Conservation (phyloP, 1,140 invertebrate genomes). For the Eufriesea mexicana region DNA sequence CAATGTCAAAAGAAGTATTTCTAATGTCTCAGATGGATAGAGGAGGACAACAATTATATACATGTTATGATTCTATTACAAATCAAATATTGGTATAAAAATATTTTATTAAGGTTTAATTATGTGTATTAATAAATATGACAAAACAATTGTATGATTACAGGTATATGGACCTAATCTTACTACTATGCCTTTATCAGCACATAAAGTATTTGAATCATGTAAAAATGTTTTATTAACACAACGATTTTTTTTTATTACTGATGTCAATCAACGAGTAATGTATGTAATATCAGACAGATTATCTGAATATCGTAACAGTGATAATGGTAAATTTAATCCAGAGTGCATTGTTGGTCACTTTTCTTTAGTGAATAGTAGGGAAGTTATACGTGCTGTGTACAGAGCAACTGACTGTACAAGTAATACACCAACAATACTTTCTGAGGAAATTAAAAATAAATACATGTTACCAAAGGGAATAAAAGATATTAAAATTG, state of each 20-base stretch:
- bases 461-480: slow-evolving; percentile 79
- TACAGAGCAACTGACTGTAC: slow-evolving; percentile 80
- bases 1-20: slow-evolving; percentile 77
- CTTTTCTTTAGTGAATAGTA: slow-evolving; percentile 82
- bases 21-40: slow-evolving; percentile 81
- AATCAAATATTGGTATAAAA: slow-evolving; percentile 81
- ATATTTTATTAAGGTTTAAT: slow-evolving; percentile 19
- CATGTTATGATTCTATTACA: slow-evolving; percentile 80
- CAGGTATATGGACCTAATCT: slow-evolving; percentile 86
- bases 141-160: slow-evolving; percentile 58
- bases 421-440: slow-evolving; percentile 64
- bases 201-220: slow-evolving; percentile 86
- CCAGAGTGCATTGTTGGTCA: slow-evolving; percentile 81
- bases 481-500: slow-evolving; percentile 82
- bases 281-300: slow-evolving; percentile 85
- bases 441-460: slow-evolving; percentile 72
- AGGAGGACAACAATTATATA: slow-evolving; percentile 81
- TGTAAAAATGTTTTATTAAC: slow-evolving; percentile 84
- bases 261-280: slow-evolving; percentile 80
- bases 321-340: slow-evolving; percentile 84
- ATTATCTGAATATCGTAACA: slow-evolving; percentile 84
- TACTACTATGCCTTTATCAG: slow-evolving; percentile 85
- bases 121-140: background rate
- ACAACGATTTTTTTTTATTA: slow-evolving; percentile 85
- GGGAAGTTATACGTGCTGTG: slow-evolving; percentile 81